A percentile compares a stretch with the other conserved stretches of the same genome.
Conservation (phyloP, 2,113 vertebrate species). For the Alligator mississippiensis region DNA sequence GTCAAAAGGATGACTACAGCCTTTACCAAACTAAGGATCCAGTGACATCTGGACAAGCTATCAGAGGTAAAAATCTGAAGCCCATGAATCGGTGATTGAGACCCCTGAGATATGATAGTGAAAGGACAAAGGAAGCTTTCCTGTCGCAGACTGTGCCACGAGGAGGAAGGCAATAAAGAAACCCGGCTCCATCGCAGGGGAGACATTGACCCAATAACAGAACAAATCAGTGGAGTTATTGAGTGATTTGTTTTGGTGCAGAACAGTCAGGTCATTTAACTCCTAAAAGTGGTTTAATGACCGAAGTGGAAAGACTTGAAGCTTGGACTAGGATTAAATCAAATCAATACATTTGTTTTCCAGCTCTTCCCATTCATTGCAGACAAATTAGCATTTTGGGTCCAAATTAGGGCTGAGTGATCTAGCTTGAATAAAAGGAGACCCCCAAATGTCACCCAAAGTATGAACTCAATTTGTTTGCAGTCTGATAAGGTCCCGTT, state of each 20-base stretch:
- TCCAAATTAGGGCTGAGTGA: background rate
- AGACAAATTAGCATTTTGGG: background rate
- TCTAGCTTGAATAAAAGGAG: background rate
- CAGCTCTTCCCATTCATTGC: background rate
- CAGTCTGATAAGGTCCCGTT: background rate
- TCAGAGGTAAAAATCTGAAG: background rate
- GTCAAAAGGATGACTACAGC: background rate
- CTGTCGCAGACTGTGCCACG: background rate
- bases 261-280: slow-evolving; percentile 1
- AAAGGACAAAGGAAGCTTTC: background rate
- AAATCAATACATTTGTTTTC: background rate
- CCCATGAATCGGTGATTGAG: background rate
- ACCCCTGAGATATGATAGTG: accelerated
- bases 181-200: background rate
- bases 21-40: background rate
- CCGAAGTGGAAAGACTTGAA: background rate
- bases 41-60: background rate
- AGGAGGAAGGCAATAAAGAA: background rate
- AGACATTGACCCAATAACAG: background rate
- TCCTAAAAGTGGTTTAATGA: background rate
- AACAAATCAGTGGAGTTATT: background rate
- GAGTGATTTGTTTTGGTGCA: slow-evolving; percentile 6
- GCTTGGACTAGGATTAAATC: background rate
- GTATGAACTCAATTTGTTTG: background rate
- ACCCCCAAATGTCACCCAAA: background rate